Percentiles rank a stretch among this genome's conserved stretches.
Conservation (phyloP, 1,140 invertebrate genomes). For the Pseudachorutes palmiensis region DNA sequence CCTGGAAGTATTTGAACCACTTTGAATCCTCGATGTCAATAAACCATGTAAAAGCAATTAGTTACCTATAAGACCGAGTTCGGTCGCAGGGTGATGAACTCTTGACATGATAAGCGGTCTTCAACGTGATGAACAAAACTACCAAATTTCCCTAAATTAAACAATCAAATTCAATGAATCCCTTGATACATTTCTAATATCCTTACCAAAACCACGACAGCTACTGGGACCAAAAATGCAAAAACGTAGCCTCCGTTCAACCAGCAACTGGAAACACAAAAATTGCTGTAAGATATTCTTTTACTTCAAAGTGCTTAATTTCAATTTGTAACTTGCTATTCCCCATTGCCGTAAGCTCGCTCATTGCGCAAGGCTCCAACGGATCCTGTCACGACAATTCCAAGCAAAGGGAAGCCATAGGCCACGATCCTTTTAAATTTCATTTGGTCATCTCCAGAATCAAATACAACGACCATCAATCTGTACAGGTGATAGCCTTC, state of each 20-base stretch:
- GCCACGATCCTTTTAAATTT: conserved; percentile 39
- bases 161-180: neutral
- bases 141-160: conserved; percentile 29
- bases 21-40: neutral
- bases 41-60: neutral
- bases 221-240: conserved; percentile 28
- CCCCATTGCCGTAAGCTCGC: conserved; percentile 26
- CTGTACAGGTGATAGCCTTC: conserved; percentile 48
- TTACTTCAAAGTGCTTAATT: no score
- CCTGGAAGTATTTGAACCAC: no score
- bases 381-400: conserved; percentile 42
- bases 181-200: neutral
- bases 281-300: neutral
- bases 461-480: conserved; percentile 41
- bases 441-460: conserved; percentile 18
- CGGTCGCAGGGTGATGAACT: conserved; percentile 9
- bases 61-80: conserved; percentile 22
- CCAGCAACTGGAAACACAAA: conserved; percentile 26
- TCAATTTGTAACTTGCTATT: conserved; percentile 35
- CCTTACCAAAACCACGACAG: conserved; percentile 28
- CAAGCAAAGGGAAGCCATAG: conserved; percentile 46
- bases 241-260: conserved; percentile 28
- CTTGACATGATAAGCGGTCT: conserved; percentile 32
- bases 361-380: neutral
- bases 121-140: conserved; percentile 31